These are phyloP conservation scores for Serranochromis macrocephalus DNA, from an alignment of 2,113 vertebrate species.

Conservation along the genomic window DNA sequence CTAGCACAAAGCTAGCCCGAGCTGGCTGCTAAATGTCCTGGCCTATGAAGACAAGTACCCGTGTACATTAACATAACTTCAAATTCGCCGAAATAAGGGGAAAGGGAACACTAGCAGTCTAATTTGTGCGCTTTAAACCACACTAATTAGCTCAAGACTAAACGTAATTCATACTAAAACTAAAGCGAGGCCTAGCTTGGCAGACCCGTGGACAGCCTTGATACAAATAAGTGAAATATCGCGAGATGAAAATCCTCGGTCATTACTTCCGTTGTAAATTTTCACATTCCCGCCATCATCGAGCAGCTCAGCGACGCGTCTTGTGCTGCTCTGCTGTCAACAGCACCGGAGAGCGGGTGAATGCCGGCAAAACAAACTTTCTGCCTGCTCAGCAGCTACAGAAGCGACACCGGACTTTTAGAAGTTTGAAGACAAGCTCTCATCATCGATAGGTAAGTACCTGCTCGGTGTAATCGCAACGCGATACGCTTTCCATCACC, in stretches of 20 bases:
- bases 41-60: neutral
- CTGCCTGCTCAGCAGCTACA: neutral
- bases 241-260: constrained; percentile 20
- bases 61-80: neutral
- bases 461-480: neutral
- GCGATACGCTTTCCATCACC: constrained; percentile 18
- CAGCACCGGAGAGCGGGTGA: constrained; percentile 54
- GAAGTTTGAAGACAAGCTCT: neutral
- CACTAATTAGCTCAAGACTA: neutral
- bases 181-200: neutral
- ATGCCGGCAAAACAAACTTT: constrained; percentile 63
- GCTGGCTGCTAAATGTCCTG: constrained; percentile 4
- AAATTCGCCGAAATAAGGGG: neutral
- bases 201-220: neutral
- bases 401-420: neutral
- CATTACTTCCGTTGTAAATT: constrained; percentile 64
- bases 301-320: constrained; percentile 38
- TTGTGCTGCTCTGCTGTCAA: constrained; percentile 59
- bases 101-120: neutral
- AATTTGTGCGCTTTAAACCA: neutral
- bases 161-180: neutral
- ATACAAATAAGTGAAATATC: neutral
- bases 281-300: constrained; percentile 79
- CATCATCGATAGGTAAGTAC: constrained; percentile 28
- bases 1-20: constrained; percentile 2